Evolutionary conservation across 2,888 invertebrate genomes (phyloP), one percentile per base, ranked within the genome.

Genomic region (Chrysolina haemoptera): DNA sequence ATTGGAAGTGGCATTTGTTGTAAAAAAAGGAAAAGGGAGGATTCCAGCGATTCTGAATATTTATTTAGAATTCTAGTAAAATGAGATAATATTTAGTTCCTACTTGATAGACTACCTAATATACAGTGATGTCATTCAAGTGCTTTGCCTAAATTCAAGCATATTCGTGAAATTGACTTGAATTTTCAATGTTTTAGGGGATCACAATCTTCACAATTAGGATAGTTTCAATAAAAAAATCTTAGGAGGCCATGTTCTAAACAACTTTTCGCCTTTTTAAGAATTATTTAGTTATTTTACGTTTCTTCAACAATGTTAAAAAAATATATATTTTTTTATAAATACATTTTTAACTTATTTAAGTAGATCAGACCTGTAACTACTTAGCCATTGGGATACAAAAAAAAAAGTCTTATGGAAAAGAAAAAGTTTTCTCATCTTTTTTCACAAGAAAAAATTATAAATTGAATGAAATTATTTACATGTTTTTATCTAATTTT

Each of bases 341-440:
- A 55, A 55, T n/a, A 55, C 16, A n/a, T 10, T 55, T 55, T 55
- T 55, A 55, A 55, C 55, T 55, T 55, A 55, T 55, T 55, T 55
- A 55, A 55, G 55, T 55, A 55, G 14, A 55, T 11, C 55, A 55
- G 55, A 9, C 55, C 55, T 55, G 55, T 55, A 55, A n/a, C 55
- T 55, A n/a, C 55, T 55, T n/a, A 55, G 55, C 55, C 55, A 55
- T 55, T n/a, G 55, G 55, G 55, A 55, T 55, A 55, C 55, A 55
- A n/a, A 55, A 55, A 55, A 55, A 55, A 22, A n/a, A 22, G 16
- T 22, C 10, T 27, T 27, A 27, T 27, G 27, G 27, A 27, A 27
- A 27, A 27, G 27, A 27, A 27, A 27, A 27, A 27, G 27, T 27
- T 27, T 27, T 27, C 5, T 27, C 27, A 27, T 27, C 27, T 27